These are phyloP conservation scores for Troides aeacus DNA, from an alignment of 2,888 invertebrate genomes.

Conservation along the genomic window DNA sequence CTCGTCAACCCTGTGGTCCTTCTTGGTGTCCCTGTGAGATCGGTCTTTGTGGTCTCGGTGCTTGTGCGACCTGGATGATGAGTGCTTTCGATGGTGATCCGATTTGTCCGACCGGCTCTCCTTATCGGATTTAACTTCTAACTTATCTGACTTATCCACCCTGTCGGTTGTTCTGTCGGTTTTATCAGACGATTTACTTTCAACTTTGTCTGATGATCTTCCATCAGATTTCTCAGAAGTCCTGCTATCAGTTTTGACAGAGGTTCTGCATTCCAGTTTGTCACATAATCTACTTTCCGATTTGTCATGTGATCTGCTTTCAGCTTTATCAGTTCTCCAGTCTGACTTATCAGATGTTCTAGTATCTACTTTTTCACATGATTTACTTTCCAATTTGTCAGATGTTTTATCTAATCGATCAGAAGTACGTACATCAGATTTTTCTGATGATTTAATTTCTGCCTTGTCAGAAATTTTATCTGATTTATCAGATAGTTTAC, in stretches of 20 bases:
- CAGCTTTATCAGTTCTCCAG: conserved; percentile 32
- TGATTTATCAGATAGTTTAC: conserved; percentile 32
- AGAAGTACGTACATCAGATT: conserved; percentile 31
- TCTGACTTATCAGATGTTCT: conserved; percentile 14
- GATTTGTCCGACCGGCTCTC: conserved; percentile 33
- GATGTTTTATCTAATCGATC: conserved; percentile 26
- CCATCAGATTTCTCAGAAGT: conserved; percentile 10
- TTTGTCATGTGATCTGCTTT: conserved; percentile 34
- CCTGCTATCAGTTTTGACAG: conserved; percentile 29
- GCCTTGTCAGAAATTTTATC: conserved; percentile 33
- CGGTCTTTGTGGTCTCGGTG: conserved; percentile 51
- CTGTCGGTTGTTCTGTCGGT: neutral
- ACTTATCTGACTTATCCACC: conserved; percentile 28
- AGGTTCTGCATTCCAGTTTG: neutral
- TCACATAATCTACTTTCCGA: conserved; percentile 22
- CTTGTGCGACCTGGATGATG: conserved; percentile 62
- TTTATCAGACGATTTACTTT: conserved; percentile 30
- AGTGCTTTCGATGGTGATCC: conserved; percentile 62
- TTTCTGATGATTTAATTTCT: conserved; percentile 30
- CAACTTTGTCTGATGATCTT: conserved; percentile 32
- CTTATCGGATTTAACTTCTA: conserved; percentile 29
- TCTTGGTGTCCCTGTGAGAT: conserved; percentile 52
- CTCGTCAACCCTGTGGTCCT: conserved; percentile 55
- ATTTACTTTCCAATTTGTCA: conserved; percentile 34
- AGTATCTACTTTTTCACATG: conserved; percentile 28